Base-by-base conservation (phyloP, 2,113 vertebrate genomes). In the Lepus timidus region DNA sequence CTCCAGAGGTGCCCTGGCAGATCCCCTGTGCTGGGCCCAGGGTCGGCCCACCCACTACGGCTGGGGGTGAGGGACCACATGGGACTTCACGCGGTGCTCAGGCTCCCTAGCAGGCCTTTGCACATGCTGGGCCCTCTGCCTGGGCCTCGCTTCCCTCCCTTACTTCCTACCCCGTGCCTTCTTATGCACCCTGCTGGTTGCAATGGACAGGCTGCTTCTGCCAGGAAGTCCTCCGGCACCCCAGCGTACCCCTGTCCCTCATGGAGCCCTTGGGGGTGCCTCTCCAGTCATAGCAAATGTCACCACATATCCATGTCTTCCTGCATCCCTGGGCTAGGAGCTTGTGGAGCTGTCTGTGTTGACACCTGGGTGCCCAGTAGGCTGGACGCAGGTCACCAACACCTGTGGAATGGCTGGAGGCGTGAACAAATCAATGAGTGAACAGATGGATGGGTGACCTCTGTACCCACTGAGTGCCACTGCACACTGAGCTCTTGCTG, bases 291-390 rank as follows among this genome's bases (percentile, higher is more conserved):
- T 0, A 31, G 49, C 52, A 61, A 27, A 27, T 11, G 2, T 19
- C 29, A 33, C 22, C 6, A 8, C 9, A 0, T 1, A 1, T 1
- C 49, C 7, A 12, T 4, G 1, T 55, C 74, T 9, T 20, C 67
- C 55, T 55, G 25, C 44, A 10, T 44, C 70, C 1, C 10, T 44
- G 9, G 17, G 25, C 67, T 65, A 25, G 9, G 84, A 31, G 27
- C 36, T 36, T 7, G 1, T 0, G 29, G 61, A 68, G 2, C 19
- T 1, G 58, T 22, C 55, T 31, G 25, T 7, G 20, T 65, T 0
- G 55, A 71, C 51, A 23, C 25, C 31, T n/a, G 2, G 61, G 70
- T 7, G 4, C 82, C 39, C 19, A 3, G 44, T 36, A 74, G 52
- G 17, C 29, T 25, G 17, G 31, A 52, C 55, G 49, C n/a, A 25